Base-by-base conservation (phyloP, 1,140 invertebrate genomes). In the Asbolus verrucosus region DNA sequence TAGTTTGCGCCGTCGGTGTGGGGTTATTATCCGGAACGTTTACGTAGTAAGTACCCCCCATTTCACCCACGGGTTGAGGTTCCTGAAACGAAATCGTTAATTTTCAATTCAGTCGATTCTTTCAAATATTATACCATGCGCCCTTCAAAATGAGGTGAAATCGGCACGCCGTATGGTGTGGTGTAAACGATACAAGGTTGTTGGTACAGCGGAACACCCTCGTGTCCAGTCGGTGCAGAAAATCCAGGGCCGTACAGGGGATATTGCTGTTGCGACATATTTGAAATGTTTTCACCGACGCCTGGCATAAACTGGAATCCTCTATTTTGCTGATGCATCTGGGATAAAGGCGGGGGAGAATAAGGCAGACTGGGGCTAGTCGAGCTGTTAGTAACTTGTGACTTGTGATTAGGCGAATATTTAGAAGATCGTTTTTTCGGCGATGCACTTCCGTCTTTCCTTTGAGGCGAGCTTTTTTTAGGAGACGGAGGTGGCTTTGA, bases 301-400 rank as follows among this genome's bases (percentile, higher is more conserved):
- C 30, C 38, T 33, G 63, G 21, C 6, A 61, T 14, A 11, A 39
- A 68, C 54, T 66, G 67, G 19, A 68, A 38, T n/a, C 16, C 15
- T 15, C 21, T 13, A 8, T 50, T 33, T 4, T 43, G 62, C 68
- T 69, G 41, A 24, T 67, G 27, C 1, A 61, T 19, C 4, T 63
- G 63, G 15, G 70, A 73, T 5, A 72, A 70, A 66, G 77, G 77
- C 6, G 78, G 80, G 39, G n/a, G n/a, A n/a, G 79, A 76, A 73
- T 71, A 76, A 16, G 76, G 76, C 33, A 77, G 70, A 70, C 75
- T 81, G 14, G 80, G 79, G 72, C 79, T 80, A 1, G 80, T 81
- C 2, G 80, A 74, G 30, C 76, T 79, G 46, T 80, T 81, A 1
- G 77, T 79, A 13, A 77, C 41, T 16, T 68, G 67, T 0, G 72